Evolutionary conservation across 2,797 vertebrate species (phyloP), one percentile per base, ranked within the genome.

Genomic region (Falco rusticolus): DNA sequence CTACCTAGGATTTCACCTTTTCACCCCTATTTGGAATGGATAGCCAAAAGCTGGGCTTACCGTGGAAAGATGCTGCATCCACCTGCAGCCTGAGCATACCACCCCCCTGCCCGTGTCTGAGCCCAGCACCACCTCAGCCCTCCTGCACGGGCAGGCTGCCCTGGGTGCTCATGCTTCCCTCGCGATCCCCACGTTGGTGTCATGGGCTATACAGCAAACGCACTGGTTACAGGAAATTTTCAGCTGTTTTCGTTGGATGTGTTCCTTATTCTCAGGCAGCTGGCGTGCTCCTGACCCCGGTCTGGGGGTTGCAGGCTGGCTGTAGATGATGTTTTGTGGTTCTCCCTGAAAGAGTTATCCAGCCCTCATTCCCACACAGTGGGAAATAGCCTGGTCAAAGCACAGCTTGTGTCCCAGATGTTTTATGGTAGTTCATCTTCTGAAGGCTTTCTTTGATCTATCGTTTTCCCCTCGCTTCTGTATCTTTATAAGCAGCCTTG

Each of bases 21-120:
- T 22, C 61, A 54, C 11, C 11, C 47, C 28, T 72, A 4, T 20
- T 29, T 77, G 77, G 17, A 51, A 76, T 13, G 22, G 45, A 48
- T 8, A 82, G 31, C 16, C 31, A 66, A 39, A 87, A 61, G 11
- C 8, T 56, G 31, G 18, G 34, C 18, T 43, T 87, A 11, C 47
- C 17, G 39, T 74, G n/a, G 61, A 50, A 74, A 37, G 70, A 21
- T 63, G 71, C 13, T 82, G 69, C 33, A 33, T 25, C 48, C 63
- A 63, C 8, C 33, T 25, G 24, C 61, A 88, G 63, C 16, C 19
- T 1, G 4, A 47, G 64, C 8, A 25, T 0, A 0, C 7, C 28
- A 10, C 10, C 5, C 16, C 11, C n/a, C 28, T 48, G 47, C 20
- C 34, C 2, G 0, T 37, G 57, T 6, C 31, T 7, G 24, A 39